Evolutionary conservation across 2,797 vertebrate genomes (phyloP).

Genomic region (Anniella stebbinsi): DNA sequence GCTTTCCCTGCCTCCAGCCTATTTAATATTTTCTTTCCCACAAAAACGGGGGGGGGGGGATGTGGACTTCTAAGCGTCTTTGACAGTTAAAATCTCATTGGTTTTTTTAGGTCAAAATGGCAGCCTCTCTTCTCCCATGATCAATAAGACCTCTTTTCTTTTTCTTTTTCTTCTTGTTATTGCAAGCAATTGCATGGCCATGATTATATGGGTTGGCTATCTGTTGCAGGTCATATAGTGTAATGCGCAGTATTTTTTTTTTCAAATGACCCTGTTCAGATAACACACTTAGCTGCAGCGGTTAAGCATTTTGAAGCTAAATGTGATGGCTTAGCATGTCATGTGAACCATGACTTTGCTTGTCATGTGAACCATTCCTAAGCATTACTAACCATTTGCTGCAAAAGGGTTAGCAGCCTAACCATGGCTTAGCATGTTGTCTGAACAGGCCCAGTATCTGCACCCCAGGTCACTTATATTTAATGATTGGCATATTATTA

Average conservation of each 20-base stretch:
- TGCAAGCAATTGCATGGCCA: neutral
- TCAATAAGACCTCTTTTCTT: constrained; percentile 48
- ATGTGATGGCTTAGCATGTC: no score
- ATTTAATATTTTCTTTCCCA: constrained; percentile 53
- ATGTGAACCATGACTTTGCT: no score
- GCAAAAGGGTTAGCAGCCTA: no score
- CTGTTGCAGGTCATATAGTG: no score
- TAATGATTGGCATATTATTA: no score
- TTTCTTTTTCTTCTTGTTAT: constrained; percentile 10
- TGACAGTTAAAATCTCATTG: constrained; percentile 50
- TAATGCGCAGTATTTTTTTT: neutral
- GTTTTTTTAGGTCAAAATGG: constrained; percentile 56
- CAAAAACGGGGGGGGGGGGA: constrained; percentile 34
- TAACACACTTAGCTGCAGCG: no score
- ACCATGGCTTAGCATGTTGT: no score
- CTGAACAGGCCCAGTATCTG: no score
- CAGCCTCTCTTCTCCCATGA: constrained; percentile 53
- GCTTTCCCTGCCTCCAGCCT: constrained; percentile 53
- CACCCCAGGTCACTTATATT: no score
- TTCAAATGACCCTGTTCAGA: neutral
- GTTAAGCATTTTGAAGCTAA: no score
- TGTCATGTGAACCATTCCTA: no score
- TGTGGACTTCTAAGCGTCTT: constrained; percentile 50
- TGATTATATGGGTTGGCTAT: neutral
- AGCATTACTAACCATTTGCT: no score